Conservation (phyloP, 1,140 invertebrate species). For the Platorchestia sp. region DNA sequence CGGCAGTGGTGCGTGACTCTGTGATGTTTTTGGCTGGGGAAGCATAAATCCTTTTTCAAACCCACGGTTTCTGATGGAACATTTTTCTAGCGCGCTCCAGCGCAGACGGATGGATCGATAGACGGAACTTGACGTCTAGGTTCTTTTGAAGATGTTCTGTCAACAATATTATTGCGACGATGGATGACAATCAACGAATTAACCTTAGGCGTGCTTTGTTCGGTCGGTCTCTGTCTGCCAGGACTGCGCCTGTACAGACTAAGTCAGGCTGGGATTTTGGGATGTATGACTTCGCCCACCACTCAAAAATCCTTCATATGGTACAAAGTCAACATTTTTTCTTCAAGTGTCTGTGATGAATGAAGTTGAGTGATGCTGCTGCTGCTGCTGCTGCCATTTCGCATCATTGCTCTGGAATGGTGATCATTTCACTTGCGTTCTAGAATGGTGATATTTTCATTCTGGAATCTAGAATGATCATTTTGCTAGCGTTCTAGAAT, state of each 20-base stretch:
- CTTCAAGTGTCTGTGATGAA: slow-evolving; percentile 45
- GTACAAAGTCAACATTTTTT: slow-evolving; percentile 50
- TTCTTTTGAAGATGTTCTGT: slow-evolving; percentile 14
- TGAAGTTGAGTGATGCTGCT: slow-evolving; percentile 34
- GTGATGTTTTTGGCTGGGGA: slow-evolving; percentile 52
- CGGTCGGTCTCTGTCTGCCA: not conserved
- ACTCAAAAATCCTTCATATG: slow-evolving; percentile 53
- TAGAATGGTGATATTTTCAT: not conserved
- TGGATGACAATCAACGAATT: not conserved
- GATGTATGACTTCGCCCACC: slow-evolving; percentile 16
- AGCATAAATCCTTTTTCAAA: slow-evolving; percentile 17
- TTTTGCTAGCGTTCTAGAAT: too few relatives aligned
- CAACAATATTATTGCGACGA: not conserved
- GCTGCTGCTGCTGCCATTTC: not conserved
- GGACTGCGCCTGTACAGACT: not conserved
- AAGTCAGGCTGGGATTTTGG: slow-evolving; percentile 15
- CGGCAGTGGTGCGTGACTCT: slow-evolving; percentile 47
- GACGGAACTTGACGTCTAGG: too few relatives aligned
- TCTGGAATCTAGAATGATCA: too few relatives aligned
- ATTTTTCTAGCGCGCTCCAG: not conserved
- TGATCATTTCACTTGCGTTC: too few relatives aligned
- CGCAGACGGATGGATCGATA: too few relatives aligned
- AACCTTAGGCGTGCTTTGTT: not conserved
- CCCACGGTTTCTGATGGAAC: not conserved
- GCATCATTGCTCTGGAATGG: too few relatives aligned